Evolutionary conservation across 2,888 invertebrate genomes (phyloP), one percentile per base, ranked within the genome.

Genomic region (Acronicta alni): DNA sequence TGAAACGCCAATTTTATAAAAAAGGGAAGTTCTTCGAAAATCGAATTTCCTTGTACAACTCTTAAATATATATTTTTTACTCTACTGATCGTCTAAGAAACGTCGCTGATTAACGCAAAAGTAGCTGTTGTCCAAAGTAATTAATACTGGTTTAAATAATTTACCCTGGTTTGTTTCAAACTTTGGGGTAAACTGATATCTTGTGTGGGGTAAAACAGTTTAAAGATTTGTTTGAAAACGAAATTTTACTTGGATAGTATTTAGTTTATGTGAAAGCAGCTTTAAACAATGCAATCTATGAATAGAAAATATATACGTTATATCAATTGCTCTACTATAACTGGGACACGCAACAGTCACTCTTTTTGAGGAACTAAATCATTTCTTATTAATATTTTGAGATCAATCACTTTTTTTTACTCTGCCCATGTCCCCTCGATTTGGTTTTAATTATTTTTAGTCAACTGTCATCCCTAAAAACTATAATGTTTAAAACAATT

Each of bases 301-400:
- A 58, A 53, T 60, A 64, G 41, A 67, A 68, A 74, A 64, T 67
- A 76, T 58, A 75, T 65, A 77, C 16, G 64, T 77, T 61, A 69
- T 56, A 75, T 75, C 60, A 84, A 85, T 84, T 84, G 80, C 79
- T 84, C 82, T 83, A 79, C 54, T 77, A 85, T 81, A 81, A 83
- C 82, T 65, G 86, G 85, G 86, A 87, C 85, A 83, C 74, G 76
- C 58, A 75, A 80, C 86, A 85, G 82, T 77, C 80, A 75, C 81
- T 84, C 83, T 74, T 82, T 81, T 69, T 80, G 82, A 92, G 92
- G 92, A 93, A 92, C 92, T 91, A 86, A 86, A 79, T 83, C 79
- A 79, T 89, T 89, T 75, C 76, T 80, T 80, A 71, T 71, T 69
- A 75, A 85, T 87, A 88, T 83, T 85, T 85, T 90, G 90, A 90